Evolutionary conservation across 2,797 vertebrate species (phyloP), one percentile per base, ranked within the genome.

Genomic region (Ceryle rudis): DNA sequence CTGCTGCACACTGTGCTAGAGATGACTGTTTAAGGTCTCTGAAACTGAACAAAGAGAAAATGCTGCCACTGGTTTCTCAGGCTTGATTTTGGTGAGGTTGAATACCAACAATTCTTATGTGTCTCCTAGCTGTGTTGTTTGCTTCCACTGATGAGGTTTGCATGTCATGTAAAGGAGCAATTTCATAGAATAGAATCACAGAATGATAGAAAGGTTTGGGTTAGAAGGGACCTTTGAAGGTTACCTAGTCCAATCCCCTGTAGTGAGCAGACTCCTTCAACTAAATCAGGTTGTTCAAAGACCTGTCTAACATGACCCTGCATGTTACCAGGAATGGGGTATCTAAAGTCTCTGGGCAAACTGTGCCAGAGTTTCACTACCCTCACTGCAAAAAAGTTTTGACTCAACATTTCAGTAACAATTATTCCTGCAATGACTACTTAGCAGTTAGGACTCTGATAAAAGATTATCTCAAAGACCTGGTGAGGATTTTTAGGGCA

Each of bases 21-120:
- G 54, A 22, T 9, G 33, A 20, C 0, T 1, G 31, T 46, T 46
- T 26, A 33, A 69, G 20, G 33, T 37, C 41, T n/a, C 71, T 35
- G 41, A 67, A 22, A 12, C 37, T 14, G 14, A 83, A 51, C 26
- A 31, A 54, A 39, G 49, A 17, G 22, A 17, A 37, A 70, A 42
- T 9, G 12, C n/a, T 62, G 37, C n/a, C 26, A 35, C 31, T 37
- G 10, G 10, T 69, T 82, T 29, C 33, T 61, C 11, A 57, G 49
- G 22, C 16, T 58, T 52, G 62, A 12, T 39, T 54, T 25, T 23
- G 57, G 23, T 39, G n/a, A 73, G 35, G 28, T 3, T 31, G 20
- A 22, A 5, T 39, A 12, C 11, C 41, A 54, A 5, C 8, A 61
- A 0, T 35, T 54, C 58, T 37, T 41, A 1, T 0, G 28, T 21